phyloP scores from a whole-genome alignment of 2,888 invertebrate genomes.

The Diarsia dahlii region DNA sequence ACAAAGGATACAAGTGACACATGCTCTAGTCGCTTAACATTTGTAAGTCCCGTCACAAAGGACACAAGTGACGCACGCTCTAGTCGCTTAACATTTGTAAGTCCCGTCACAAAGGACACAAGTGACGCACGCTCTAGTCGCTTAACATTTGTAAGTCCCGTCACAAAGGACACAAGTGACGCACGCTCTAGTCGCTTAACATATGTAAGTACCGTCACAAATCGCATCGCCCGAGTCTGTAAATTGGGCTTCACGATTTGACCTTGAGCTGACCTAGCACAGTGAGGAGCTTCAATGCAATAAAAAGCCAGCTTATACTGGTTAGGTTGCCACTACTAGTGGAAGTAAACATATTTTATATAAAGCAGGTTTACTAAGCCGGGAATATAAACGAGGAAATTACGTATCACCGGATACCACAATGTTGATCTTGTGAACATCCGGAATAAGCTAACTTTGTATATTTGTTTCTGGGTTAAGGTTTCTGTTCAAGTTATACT shows the following conservation, averaged over 20 bases:
- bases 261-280: not conserved
- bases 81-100: too few species aligned
- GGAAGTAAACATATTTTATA: not conserved
- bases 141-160: too few species aligned
- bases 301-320: not conserved
- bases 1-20: not conserved
- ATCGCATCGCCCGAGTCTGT: not conserved
- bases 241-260: not conserved
- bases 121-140: too few species aligned
- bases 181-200: too few species aligned
- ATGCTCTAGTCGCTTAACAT: not conserved
- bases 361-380: not conserved
- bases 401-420: not conserved
- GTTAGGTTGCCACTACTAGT: not conserved
- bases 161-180: too few species aligned
- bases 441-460: not conserved
- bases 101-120: too few species aligned
- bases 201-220: not conserved
- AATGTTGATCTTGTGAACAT: constrained; percentile 5
- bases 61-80: too few species aligned
- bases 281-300: not conserved
- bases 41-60: not conserved
- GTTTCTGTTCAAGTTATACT: too few species aligned
- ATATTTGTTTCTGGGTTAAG: not conserved
- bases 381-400: not conserved